Base-by-base conservation (phyloP, 2,113 vertebrate genomes). In the Phaethon lepturus region DNA sequence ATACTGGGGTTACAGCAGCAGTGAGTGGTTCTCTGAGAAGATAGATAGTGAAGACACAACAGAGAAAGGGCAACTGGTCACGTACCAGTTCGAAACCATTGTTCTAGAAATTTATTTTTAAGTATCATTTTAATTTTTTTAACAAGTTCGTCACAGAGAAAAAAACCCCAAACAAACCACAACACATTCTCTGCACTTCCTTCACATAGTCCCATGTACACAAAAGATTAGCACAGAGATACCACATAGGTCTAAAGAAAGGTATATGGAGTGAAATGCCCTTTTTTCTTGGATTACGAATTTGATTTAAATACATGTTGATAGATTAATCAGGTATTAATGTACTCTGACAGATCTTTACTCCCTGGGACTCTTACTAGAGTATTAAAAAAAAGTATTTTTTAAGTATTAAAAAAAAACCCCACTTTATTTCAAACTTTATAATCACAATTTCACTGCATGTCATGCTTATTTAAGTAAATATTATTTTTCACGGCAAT, bases 271-370 rank as follows among this genome's bases (percentile, higher is more conserved):
- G 91, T 96, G 92, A 98, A 98, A 98, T 78, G 8, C 47, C 95
- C 91, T 97, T 97, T 97, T 91, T 88, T 82, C 97, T 94, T 97
- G 91, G 87, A 97, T 90, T 92, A 98, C 96, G 94, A 82, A 88
- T 96, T 98, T 90, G 86, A 97, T 98, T 98, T 96, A 98, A 98
- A 98, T 97, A 96, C 94, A 95, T 92, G 80, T 95, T 86, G 86
- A 98, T 96, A 97, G 93, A 98, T 95, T 93, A 95, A 93, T 83
- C 66, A 96, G 84, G 95, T 95, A 95, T 94, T 97, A 97, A 97
- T 76, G 85, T 92, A 97, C 71, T 96, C 97, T 96, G 73, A 96
- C 94, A 97, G 94, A 98, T 83, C 31, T 96, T 98, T 98, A 97
- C 88, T 88, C 90, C 76, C 91, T 75, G 66, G 78, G 73, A 40